Conservation (phyloP, 2,797 vertebrate species). For the Perodicticus potto region DNA sequence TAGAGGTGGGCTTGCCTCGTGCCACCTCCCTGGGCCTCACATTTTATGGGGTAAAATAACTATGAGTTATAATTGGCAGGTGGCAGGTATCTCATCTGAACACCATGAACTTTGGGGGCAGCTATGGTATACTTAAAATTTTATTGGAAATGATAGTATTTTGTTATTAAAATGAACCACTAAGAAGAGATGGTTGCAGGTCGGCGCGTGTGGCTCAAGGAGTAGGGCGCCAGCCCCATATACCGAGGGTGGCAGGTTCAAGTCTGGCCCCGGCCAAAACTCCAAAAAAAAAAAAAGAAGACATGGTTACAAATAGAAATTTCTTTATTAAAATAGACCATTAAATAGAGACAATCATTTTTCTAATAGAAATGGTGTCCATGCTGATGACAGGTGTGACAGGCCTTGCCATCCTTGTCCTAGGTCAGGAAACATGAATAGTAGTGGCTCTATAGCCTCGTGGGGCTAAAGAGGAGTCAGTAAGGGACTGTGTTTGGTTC, state of each 20-base stretch:
- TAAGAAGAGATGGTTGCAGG: neutral
- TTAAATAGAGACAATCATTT: no score
- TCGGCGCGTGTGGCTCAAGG: no score
- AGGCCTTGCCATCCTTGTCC: no score
- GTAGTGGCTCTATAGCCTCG: fast-evolving
- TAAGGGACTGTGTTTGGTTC: neutral
- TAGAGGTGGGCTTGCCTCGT: no score
- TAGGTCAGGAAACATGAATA: no score
- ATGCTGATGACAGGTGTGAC: no score
- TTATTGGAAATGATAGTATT: neutral
- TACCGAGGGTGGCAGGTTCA: no score
- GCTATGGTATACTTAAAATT: neutral
- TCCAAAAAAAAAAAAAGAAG: no score
- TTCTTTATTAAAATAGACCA: neutral
- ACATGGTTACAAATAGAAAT: neutral
- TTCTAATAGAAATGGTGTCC: no score
- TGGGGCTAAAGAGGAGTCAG: fast-evolving
- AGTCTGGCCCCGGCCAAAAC: no score
- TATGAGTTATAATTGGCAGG: neutral
- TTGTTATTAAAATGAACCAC: neutral
- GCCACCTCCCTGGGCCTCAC: neutral
- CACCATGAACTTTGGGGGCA: neutral
- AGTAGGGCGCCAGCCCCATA: no score
- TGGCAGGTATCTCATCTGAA: neutral
- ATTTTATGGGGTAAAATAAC: no score